Percentiles rank a stretch among this genome's conserved stretches.
Evolutionary conservation across 64 coral and sea anemone species (phyloP).

Genomic region (Orbicella faveolata): DNA sequence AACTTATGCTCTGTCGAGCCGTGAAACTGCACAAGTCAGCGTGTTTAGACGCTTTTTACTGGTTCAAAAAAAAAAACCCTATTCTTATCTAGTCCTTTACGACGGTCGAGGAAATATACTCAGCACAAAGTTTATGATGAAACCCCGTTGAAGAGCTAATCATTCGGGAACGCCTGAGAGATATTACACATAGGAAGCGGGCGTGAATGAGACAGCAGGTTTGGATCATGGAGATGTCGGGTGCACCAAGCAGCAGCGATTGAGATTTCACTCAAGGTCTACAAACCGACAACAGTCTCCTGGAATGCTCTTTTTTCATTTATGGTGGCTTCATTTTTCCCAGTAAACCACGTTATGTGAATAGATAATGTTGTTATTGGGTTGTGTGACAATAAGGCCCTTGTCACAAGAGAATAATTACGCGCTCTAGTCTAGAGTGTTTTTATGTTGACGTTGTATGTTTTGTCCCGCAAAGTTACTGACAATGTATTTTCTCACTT

Average conservation of each 20-base stretch:
- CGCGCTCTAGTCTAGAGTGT: background rate
- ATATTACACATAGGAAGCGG: constrained; percentile 27
- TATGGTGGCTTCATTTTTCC: constrained; percentile 49
- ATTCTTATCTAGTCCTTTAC: background rate
- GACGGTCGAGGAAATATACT: background rate
- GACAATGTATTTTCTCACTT: background rate
- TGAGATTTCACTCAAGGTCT: background rate
- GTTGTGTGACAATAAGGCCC: constrained; percentile 16
- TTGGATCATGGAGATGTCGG: background rate
- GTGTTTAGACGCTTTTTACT: background rate
- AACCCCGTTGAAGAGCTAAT: background rate
- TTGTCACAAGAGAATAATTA: constrained; percentile 5
- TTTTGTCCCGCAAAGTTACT: constrained; percentile 38
- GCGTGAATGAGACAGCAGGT: constrained; percentile 21
- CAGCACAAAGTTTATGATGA: background rate
- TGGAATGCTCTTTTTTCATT: constrained; percentile 18
- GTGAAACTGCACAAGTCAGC: no score
- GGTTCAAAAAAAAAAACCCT: background rate
- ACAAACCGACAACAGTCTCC: background rate
- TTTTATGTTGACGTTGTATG: constrained; percentile 31
- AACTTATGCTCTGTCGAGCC: no score
- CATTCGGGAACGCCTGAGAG: background rate
- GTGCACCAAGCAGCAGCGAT: background rate
- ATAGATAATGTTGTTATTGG: constrained; percentile 63
- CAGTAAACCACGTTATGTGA: constrained; percentile 60